Evolutionary conservation across 1,140 invertebrate genomes (phyloP).

Genomic region (Charaxes varanes): DNA sequence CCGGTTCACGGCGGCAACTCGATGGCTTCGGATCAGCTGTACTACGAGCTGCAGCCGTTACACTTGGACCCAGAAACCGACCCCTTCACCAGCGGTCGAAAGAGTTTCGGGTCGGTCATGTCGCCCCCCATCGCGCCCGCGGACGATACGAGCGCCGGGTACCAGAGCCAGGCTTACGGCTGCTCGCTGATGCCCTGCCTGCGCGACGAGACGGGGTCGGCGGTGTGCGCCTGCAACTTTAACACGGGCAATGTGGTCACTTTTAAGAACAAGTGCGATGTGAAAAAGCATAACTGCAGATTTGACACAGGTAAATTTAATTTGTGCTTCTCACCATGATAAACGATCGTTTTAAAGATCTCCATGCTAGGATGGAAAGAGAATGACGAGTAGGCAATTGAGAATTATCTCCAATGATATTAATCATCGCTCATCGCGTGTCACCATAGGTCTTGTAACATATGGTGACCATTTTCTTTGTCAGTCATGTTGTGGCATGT

Average conservation of each 20-base stretch:
- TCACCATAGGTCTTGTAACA: not conserved
- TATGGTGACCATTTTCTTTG: not conserved
- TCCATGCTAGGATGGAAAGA: no score
- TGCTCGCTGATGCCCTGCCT: slow-evolving; percentile 26
- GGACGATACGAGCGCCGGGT: slow-evolving; percentile 15
- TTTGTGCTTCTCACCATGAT: no score
- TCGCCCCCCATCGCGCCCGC: slow-evolving; percentile 17
- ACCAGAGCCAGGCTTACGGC: slow-evolving; percentile 16
- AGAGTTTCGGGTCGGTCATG: slow-evolving; percentile 13
- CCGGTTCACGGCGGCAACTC: no score
- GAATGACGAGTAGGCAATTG: no score
- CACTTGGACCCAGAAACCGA: slow-evolving; percentile 10
- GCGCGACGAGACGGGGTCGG: not conserved
- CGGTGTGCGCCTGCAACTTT: slow-evolving; percentile 39
- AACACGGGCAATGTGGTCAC: slow-evolving; percentile 36
- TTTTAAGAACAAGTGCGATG: slow-evolving; percentile 35
- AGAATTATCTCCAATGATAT: no score
- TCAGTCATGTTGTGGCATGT: no score
- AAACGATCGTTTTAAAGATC: no score
- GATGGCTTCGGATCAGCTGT: no score
- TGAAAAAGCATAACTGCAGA: slow-evolving; percentile 38
- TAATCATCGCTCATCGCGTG: no score
- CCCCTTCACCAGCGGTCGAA: slow-evolving; percentile 11
- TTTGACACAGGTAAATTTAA: slow-evolving; percentile 38
- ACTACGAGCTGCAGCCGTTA: not conserved